Evolutionary conservation across 2,113 vertebrate species (phyloP).

Genomic region (Mus pahari): DNA sequence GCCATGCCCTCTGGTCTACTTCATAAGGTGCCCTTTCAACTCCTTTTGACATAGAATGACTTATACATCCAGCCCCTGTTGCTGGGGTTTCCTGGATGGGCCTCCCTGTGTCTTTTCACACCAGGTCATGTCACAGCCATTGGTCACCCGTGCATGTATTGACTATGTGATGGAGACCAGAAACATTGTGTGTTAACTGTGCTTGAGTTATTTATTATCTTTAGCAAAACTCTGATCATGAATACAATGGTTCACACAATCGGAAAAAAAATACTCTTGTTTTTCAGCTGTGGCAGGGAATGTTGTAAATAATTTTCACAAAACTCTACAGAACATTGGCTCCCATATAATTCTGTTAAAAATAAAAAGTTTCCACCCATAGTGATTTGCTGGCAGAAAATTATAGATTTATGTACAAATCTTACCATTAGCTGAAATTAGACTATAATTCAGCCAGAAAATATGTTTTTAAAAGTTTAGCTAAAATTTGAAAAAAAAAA

Average conservation of each 20-base stretch:
- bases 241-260: neutral
- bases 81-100: neutral
- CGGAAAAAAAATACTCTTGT: neutral
- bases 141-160: neutral
- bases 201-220: neutral
- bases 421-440: conserved; percentile 20
- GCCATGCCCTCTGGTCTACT: neutral
- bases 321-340: neutral
- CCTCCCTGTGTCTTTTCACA: neutral
- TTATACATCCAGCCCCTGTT: neutral
- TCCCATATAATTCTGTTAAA: conserved; percentile 17
- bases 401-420: conserved; percentile 21
- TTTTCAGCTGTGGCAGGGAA: neutral
- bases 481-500: conserved; percentile 21
- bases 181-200: neutral
- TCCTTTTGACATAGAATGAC: neutral
- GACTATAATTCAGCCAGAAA: conserved; percentile 30
- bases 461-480: conserved; percentile 24
- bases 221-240: neutral
- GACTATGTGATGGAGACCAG: neutral
- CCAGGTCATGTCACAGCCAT: neutral
- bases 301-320: neutral
- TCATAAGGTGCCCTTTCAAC: neutral
- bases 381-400: conserved; percentile 23
- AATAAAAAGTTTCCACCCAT: neutral